phyloP scores from a whole-genome alignment of 2,888 invertebrate species.

The Thelaira solivaga region DNA sequence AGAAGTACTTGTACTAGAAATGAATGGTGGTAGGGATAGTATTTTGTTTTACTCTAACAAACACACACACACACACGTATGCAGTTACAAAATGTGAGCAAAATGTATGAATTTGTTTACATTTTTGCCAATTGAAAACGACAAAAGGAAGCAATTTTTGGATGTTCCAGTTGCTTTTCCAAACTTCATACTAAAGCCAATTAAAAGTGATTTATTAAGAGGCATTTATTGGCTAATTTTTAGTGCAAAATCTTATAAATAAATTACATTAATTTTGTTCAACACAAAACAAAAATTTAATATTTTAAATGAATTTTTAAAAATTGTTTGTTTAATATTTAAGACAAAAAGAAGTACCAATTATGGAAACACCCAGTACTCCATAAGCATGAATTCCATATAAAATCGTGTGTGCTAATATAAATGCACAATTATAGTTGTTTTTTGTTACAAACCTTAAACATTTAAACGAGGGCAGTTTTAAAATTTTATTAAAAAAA shows the following conservation, averaged over 20 bases:
- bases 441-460: neutral
- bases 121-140: conserved; percentile 59
- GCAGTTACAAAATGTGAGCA: neutral
- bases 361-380: no score
- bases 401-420: neutral
- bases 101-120: conserved; percentile 57
- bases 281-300: neutral
- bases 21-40: neutral
- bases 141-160: conserved; percentile 48
- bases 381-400: no score
- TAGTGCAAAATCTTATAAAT: no score
- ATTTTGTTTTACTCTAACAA: neutral
- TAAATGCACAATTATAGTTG: neutral
- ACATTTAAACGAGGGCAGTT: neutral
- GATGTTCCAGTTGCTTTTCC: neutral
- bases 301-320: neutral
- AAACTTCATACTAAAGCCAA: no score
- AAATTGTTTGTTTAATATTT: no score
- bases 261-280: no score
- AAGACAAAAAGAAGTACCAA: no score
- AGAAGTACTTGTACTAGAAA: no score
- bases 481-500: neutral
- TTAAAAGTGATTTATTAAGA: no score
- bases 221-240: no score
- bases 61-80: no score